phyloP scores from a whole-genome alignment of 2,888 invertebrate species.

The Lycocerus yunnanus region DNA sequence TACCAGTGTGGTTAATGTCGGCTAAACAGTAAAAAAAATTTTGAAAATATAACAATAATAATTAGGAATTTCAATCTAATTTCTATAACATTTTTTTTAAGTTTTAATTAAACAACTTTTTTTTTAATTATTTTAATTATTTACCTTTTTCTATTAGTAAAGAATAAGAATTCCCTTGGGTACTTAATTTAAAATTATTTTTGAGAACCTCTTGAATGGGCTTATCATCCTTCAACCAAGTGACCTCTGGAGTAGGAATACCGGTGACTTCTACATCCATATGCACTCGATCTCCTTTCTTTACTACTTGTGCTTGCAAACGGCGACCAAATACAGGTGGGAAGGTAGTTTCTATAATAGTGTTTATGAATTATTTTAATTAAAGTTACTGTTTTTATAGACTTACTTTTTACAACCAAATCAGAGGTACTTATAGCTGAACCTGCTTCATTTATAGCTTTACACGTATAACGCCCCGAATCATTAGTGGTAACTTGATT shows the following conservation, averaged over 20 bases:
- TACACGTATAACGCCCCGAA: constrained; percentile 80
- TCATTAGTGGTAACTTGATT: constrained; percentile 68
- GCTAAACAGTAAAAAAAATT: no score
- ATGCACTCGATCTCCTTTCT: constrained; percentile 70
- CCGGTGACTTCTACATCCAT: constrained; percentile 83
- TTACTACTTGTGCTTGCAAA: constrained; percentile 75
- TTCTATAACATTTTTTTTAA: no score
- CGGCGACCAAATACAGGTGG: constrained; percentile 81
- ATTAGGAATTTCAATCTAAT: no score
- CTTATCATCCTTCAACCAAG: constrained; percentile 74
- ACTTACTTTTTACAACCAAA: constrained; percentile 77
- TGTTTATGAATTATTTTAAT: neutral
- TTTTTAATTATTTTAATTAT: neutral
- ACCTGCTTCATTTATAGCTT: constrained; percentile 74
- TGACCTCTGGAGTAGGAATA: constrained; percentile 72
- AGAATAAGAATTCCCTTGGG: constrained; percentile 70
- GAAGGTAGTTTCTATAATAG: constrained; percentile 70
- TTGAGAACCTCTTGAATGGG: constrained; percentile 62
- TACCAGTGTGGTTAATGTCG: constrained; percentile 70
- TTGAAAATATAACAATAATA: no score
- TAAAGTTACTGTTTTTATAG: neutral
- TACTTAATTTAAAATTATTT: constrained; percentile 61
- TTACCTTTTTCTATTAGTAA: constrained; percentile 74
- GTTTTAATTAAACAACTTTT: neutral
- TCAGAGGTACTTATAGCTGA: constrained; percentile 79